Evolutionary conservation across 2,797 vertebrate species (phyloP), one percentile per base, ranked within the genome.

Genomic region (Cossypha niveicapilla): DNA sequence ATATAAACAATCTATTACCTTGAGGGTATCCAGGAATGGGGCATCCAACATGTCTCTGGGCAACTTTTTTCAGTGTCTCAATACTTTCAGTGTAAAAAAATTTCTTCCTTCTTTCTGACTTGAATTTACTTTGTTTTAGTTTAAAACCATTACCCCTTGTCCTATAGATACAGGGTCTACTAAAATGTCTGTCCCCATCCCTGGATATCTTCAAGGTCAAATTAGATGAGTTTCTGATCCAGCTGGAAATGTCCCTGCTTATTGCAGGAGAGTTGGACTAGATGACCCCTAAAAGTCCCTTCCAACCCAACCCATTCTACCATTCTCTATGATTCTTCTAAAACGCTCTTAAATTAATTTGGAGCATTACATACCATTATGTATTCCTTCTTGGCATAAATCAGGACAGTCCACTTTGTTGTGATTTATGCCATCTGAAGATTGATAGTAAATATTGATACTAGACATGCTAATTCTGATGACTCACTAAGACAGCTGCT

Each of bases 81-180:
- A 16, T 5, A 16, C 4, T 6, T 44, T 32, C 11, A 37, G 10
- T 37, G 9, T 15, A 50, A 83, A 66, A 73, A 65, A 30, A 8
- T 0, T 5, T 50, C 10, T 67, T 32, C 23, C 4, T 37, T 44
- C 19, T 75, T 32, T 60, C 32, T 37, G 4, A 58, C 23, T 15
- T 62, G 4, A 57, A 75, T 37, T 9, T 79, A 7, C 3, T 6
- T 1, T 25, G 2, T 48, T 51, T 39, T 21, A 30, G 11, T 74
- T 68, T 74, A 57, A 77, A 88, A 61, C 2, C 3, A 35, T 32
- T 35, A 9, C 2, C 2, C 3, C 7, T 50, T 75, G 11, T 37
- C 25, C 18, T 58, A 3, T n/a, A 2, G 1, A 39, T 10, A 45
- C n/a, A 66, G 11, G 3, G 2, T 15, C 5, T 62, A 2, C 24